Evolutionary conservation across 1,140 invertebrate genomes (phyloP).

Genomic region (Cherax destructor): DNA sequence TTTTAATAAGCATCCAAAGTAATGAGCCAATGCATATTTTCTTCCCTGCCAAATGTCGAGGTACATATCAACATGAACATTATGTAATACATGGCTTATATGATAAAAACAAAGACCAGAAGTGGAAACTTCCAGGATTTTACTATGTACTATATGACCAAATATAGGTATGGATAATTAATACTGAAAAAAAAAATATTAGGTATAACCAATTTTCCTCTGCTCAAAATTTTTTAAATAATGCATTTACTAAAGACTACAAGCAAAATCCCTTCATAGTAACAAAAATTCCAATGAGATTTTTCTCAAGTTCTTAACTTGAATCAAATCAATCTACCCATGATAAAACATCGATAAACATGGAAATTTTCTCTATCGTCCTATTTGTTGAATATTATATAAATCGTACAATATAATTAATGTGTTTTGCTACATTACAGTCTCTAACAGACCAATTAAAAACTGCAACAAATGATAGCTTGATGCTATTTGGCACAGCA

Average conservation of each 20-base stretch:
- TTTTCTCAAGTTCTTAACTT: too few species aligned
- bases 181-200: background rate
- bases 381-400: too few species aligned
- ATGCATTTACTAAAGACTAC: too few species aligned
- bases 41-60: conserved; percentile 17
- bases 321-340: too few species aligned
- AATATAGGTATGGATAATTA: background rate
- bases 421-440: too few species aligned
- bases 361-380: too few species aligned
- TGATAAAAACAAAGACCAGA: background rate
- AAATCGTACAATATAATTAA: too few species aligned
- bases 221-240: too few species aligned
- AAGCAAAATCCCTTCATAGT: too few species aligned
- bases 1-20: conserved; percentile 24
- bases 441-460: background rate
- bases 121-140: background rate
- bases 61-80: conserved; percentile 4
- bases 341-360: too few species aligned
- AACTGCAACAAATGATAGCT: background rate
- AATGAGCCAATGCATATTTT: conserved; percentile 23
- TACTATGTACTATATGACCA: background rate
- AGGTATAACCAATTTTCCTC: background rate
- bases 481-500: conserved; percentile 15
- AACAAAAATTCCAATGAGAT: too few species aligned
- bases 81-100: background rate